Percentiles rank a stretch among this genome's conserved stretches.
Evolutionary conservation across 2,113 vertebrate genomes (phyloP).

Genomic region (Cnemophilus loriae): DNA sequence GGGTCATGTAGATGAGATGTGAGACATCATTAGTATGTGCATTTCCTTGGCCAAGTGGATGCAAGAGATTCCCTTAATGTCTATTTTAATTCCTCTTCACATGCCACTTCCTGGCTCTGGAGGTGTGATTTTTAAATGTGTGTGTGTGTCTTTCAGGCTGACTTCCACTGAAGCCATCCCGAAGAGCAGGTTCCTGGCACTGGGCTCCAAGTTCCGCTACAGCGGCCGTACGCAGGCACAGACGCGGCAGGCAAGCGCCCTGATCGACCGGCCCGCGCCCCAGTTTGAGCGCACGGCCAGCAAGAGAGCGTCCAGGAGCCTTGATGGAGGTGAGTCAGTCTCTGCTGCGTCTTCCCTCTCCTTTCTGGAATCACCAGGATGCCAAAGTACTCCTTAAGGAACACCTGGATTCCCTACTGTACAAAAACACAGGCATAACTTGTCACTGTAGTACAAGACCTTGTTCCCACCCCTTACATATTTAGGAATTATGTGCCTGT

Average conservation of each 20-base stretch:
- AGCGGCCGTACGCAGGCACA: constrained; percentile 95
- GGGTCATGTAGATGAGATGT: neutral
- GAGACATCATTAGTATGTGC: rapidly evolving
- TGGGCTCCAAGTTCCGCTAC: constrained; percentile 98
- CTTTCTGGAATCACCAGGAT: neutral
- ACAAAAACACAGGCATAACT: rapidly evolving
- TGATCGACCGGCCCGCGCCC: constrained; percentile 93
- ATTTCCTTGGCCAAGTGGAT: neutral
- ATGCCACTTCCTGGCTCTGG: neutral
- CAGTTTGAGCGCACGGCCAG: constrained; percentile 91
- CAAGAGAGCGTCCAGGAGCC: constrained; percentile 90
- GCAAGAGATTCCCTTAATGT: neutral
- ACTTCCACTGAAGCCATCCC: constrained; percentile 93
- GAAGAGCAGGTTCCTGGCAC: constrained; percentile 87
- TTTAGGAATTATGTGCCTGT: neutral
- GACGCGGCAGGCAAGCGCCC: constrained; percentile 91
- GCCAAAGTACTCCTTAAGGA: neutral
- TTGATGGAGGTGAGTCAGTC: constrained; percentile 86
- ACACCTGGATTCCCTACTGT: neutral
- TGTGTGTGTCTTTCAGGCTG: constrained; percentile 68
- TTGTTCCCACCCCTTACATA: neutral
- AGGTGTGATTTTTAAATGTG: neutral
- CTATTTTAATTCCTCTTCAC: neutral
- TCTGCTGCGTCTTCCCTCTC: neutral
- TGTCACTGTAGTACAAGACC: neutral